Base-by-base conservation (phyloP, 2,888 invertebrate genomes). In the Melieria omissa region DNA sequence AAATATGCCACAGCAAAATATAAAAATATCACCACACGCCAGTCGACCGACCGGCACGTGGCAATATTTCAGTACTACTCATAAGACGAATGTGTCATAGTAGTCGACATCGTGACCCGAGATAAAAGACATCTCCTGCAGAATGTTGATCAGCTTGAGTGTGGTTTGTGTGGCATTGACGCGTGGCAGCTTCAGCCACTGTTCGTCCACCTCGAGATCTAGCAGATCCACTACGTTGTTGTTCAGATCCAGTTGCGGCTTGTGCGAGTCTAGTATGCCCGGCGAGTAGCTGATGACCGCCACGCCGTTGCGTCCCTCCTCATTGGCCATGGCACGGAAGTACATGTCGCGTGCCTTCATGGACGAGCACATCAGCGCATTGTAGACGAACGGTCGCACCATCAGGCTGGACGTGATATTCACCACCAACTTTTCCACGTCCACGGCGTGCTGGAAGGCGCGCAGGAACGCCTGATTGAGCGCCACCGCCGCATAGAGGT, bases 71-170 rank as follows among this genome's bases (percentile, higher is more conserved):
- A 72, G 75, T 75, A 68, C 73, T 79, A 77, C 81, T 84, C 83
- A 84, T 84, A 84, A 84, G 67, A 79, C 75, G 64, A 78, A 84
- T 12, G 85, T 84, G 78, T 84, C 82, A 55, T 86, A 82, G 77
- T 84, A 85, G 78, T 86, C 86, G 60, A 85, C 82, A 72, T 85
- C 86, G 70, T 85, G 85, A 4, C 85, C 85, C 46, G 85, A 85
- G 5, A 84, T 83, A 62, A 85, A 85, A 16, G 84, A 81, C 64
- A 80, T 81, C 67, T 80, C 72, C 75, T 85, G 82, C 75, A 85
- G 77, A 46, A 86, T 85, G 70, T 83, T 84, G 66, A 85, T 82
- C 54, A 85, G 77, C 68, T 84, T 83, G 1, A 84, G 78, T 3
- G 82, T 78, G 5, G 84, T 75, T 61, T 84, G 80, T 54, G 75